These are phyloP conservation scores for Drosophila buzzatii DNA, from an alignment of 2,888 invertebrate genomes.

Conservation along the genomic window DNA sequence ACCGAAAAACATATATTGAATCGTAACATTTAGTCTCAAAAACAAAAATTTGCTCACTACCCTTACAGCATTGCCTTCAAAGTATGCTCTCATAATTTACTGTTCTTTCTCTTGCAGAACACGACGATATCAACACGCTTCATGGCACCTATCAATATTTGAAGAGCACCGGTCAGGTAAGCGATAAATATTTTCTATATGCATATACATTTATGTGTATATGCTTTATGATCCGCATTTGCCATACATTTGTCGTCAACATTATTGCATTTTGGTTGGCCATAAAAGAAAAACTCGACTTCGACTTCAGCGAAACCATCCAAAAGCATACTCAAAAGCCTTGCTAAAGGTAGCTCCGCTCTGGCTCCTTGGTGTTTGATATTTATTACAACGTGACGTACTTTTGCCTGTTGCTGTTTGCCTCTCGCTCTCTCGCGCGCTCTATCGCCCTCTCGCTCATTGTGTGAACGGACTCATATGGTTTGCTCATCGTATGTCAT, in stretches of 20 bases:
- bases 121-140: conserved; percentile 82
- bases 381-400: conserved; percentile 57
- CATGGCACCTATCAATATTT: conserved; percentile 86
- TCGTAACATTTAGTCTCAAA: no score
- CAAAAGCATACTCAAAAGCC: conserved; percentile 54
- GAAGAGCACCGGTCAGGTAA: conserved; percentile 88
- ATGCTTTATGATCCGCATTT: conserved; percentile 41
- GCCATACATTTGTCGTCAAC: conserved; percentile 60
- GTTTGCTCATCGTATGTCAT: conserved; percentile 46
- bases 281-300: conserved; percentile 49
- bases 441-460: conserved; percentile 35
- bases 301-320: conserved; percentile 32
- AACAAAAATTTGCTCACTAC: no score
- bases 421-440: conserved; percentile 35
- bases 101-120: conserved; percentile 65
- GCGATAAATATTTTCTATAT: conserved; percentile 40
- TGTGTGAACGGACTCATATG: conserved; percentile 8
- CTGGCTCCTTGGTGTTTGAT: conserved; percentile 83
- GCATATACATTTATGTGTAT: neutral
- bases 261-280: conserved; percentile 61
- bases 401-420: conserved; percentile 37
- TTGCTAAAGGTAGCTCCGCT: conserved; percentile 42
- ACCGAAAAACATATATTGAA: no score
- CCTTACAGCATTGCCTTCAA: no score
- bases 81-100: neutral